Conservation (phyloP, 2,888 invertebrate species). For the Nomada ruficornis region DNA sequence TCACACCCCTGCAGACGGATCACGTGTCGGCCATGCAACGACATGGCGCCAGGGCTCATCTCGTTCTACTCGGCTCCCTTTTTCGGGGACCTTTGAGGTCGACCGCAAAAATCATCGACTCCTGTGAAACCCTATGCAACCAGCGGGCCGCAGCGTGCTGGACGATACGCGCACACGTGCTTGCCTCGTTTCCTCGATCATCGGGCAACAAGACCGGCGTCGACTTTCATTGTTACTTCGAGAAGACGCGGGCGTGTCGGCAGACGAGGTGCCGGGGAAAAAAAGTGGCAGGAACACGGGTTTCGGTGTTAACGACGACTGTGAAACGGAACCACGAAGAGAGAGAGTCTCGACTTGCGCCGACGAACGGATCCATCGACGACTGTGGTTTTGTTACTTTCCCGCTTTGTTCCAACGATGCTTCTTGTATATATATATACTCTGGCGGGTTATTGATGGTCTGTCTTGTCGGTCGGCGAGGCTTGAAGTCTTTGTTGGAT, state of each 20-base stretch:
- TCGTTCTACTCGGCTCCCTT: constrained; percentile 51
- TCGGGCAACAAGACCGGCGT: constrained; percentile 22
- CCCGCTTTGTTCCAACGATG: neutral
- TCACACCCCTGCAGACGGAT: constrained; percentile 78
- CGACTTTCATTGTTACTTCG: constrained; percentile 55
- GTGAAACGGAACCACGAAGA: constrained; percentile 33
- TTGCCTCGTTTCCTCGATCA: constrained; percentile 16
- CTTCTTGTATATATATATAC: too few relatives aligned
- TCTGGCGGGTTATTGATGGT: too few relatives aligned
- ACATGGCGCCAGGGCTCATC: constrained; percentile 82
- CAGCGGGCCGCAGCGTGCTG: constrained; percentile 11
- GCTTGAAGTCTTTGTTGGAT: too few relatives aligned
- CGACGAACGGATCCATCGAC: neutral
- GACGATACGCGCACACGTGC: constrained; percentile 59
- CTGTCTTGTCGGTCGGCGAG: too few relatives aligned
- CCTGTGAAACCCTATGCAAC: constrained; percentile 51
- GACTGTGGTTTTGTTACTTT: neutral
- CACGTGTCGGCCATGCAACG: constrained; percentile 80
- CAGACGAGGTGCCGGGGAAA: constrained; percentile 14
- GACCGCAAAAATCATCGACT: constrained; percentile 66
- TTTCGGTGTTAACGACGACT: constrained; percentile 5
- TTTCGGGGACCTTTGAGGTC: constrained; percentile 65
- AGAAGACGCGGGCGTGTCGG: constrained; percentile 36
- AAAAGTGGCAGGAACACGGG: constrained; percentile 7
- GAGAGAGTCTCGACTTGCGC: constrained; percentile 4